phyloP scores from a whole-genome alignment of 2,113 vertebrate genomes.

The Protomyctophum bolini region DNA sequence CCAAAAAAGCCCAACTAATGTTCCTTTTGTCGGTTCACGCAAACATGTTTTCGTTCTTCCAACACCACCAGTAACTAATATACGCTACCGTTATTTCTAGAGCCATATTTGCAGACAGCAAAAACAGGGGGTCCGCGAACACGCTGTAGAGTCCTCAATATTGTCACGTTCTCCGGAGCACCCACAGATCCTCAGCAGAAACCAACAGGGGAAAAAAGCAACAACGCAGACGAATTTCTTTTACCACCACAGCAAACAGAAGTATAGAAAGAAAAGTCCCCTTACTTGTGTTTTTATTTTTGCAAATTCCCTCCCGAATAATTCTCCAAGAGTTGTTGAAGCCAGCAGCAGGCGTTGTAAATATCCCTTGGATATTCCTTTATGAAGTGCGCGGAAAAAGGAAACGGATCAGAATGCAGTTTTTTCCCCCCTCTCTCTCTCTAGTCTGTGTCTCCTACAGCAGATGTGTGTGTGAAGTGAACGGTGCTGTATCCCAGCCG shows the following conservation, averaged over 20 bases:
- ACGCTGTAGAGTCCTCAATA: neutral
- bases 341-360: slow-evolving; percentile 35
- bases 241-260: slow-evolving; percentile 39
- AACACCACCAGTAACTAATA: neutral
- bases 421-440: slow-evolving; percentile 54
- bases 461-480: slow-evolving; percentile 66
- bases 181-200: slow-evolving; percentile 1
- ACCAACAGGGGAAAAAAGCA: slow-evolving; percentile 10
- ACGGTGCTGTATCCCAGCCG: slow-evolving; percentile 66
- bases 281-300: slow-evolving; percentile 73
- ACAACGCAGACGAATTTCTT: neutral
- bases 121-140: neutral
- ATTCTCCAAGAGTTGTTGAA: slow-evolving; percentile 54
- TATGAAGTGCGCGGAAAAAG: slow-evolving; percentile 43
- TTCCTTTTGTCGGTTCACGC: neutral
- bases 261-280: slow-evolving; percentile 63
- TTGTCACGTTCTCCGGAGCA: slow-evolving; percentile 7
- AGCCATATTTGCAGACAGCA: neutral
- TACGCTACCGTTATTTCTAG: neutral
- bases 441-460: slow-evolving; percentile 54
- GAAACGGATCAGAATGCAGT: slow-evolving; percentile 42
- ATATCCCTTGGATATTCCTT: slow-evolving; percentile 63
- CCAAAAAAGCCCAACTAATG: neutral
- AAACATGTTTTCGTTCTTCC: neutral
- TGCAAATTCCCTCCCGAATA: slow-evolving; percentile 48